Percentiles rank a stretch among this genome's conserved stretches.
Evolutionary conservation across 2,888 invertebrate genomes (phyloP).

Genomic region (Neoaliturus tenellus): DNA sequence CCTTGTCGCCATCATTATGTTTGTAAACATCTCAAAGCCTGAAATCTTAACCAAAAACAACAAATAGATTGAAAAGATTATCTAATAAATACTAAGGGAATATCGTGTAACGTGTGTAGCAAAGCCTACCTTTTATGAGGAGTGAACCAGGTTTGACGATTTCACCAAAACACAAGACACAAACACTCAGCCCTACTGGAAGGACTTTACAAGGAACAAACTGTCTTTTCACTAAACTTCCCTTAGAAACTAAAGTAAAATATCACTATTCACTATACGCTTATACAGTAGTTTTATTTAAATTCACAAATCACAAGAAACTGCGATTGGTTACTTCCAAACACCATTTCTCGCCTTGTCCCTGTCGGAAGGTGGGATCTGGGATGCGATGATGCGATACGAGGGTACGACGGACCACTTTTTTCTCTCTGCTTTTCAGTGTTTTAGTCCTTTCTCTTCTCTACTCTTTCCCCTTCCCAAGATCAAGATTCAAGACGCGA

Average conservation of each 20-base stretch:
- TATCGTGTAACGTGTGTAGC: too few relatives aligned
- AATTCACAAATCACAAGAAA: too few relatives aligned
- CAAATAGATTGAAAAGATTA: too few relatives aligned
- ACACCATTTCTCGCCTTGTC: background rate
- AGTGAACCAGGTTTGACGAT: background rate
- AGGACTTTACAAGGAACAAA: background rate
- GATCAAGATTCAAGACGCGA: conserved; percentile 10
- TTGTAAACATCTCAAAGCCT: background rate
- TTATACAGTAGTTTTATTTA: too few relatives aligned
- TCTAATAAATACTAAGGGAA: too few relatives aligned
- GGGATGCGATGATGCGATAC: too few relatives aligned
- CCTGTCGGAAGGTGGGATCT: too few relatives aligned
- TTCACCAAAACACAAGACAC: background rate
- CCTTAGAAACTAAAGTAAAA: too few relatives aligned
- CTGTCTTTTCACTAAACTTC: conserved; percentile 3
- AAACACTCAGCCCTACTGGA: background rate
- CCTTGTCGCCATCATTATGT: background rate
- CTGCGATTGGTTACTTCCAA: background rate
- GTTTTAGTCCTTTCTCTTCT: background rate
- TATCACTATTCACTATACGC: too few relatives aligned
- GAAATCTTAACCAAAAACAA: too few relatives aligned
- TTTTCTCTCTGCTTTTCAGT: background rate
- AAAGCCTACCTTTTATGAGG: background rate
- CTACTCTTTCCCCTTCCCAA: background rate
- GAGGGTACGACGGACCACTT: background rate